Percentiles rank a stretch among this genome's conserved stretches.
Conservation (phyloP, 2,113 vertebrate genomes). For the Laterallus jamaicensis region DNA sequence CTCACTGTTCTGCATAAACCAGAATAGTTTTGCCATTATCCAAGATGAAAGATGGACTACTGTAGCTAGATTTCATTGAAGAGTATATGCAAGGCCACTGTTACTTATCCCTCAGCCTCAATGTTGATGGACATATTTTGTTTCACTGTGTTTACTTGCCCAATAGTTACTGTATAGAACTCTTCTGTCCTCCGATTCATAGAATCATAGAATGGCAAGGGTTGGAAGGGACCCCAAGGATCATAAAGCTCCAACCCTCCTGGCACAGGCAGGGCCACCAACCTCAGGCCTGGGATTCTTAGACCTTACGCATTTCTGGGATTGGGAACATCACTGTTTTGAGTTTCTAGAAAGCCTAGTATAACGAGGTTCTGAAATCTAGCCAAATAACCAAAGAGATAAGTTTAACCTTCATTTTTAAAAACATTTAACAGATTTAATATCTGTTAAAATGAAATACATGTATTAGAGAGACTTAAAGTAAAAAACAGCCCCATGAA, state of each 20-base stretch:
- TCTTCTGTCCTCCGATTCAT: not conserved
- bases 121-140: not conserved
- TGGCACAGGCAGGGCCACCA: no score
- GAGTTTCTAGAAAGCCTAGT: not conserved
- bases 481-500: not conserved
- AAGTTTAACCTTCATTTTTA: not conserved
- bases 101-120: not conserved
- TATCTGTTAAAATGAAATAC: not conserved
- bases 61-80: not conserved
- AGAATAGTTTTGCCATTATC: not conserved
- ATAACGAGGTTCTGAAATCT: not conserved
- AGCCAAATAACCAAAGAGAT: not conserved
- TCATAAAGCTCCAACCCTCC: no score
- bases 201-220: not conserved
- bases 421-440: not conserved
- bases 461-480: not conserved
- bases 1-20: not conserved
- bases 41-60: not conserved
- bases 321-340: not conserved
- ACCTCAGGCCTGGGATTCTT: not conserved
- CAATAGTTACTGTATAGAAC: not conserved
- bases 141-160: not conserved
- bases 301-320: not conserved
- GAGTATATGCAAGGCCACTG: not conserved
- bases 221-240: no score